Base-by-base conservation (phyloP, 92 coral and sea anemone genomes). In the Paramuricea clavata region DNA sequence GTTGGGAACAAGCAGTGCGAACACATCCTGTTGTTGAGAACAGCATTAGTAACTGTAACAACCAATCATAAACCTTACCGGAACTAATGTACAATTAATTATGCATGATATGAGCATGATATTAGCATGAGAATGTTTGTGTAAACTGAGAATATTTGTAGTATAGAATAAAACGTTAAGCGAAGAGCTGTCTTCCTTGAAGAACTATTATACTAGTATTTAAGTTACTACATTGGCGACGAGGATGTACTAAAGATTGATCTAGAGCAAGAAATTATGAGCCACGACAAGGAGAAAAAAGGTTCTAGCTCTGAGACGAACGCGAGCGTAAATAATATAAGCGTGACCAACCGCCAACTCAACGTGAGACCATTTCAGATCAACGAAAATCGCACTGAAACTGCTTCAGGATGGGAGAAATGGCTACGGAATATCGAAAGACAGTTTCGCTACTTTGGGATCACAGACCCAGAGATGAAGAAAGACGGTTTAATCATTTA, bases 381-480 rank as follows among this genome's bases (percentile, higher is more conserved):
- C 28, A 47, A 50, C 42, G 39, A 67, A 39, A 76, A 85, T 57
- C 67, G 6, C 36, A 89, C 62, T 32, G 83, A 89, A 44, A 85
- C 83, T 17, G 86, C 92, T 25, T 49, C 74, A 27, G 71, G 60
- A 33, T 91, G 86, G 94, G 56, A 61, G n/a, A 75, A 83, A 88
- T 87, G 86, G 89, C 84, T 76, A 22, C 83, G 83, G 78, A 75
- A 74, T 21, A 91, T 91, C 32, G 89, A 91, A 76, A 52, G 87
- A 71, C 94, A 91, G 59, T 91, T 91, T 69, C 19, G 87, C 21
- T 87, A 81, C 79, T 87, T 91, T 39, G 81, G 86, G 42, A 21
- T 83, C 26, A 87, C 81, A 17, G 91, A 91, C 36, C 87, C 89
- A 47, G 74, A 80, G 44, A 73, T 71, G 15, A 91, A 91, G 90